Evolutionary conservation across 2,113 vertebrate species (phyloP).

Genomic region (Erythrolamprus reginae): DNA sequence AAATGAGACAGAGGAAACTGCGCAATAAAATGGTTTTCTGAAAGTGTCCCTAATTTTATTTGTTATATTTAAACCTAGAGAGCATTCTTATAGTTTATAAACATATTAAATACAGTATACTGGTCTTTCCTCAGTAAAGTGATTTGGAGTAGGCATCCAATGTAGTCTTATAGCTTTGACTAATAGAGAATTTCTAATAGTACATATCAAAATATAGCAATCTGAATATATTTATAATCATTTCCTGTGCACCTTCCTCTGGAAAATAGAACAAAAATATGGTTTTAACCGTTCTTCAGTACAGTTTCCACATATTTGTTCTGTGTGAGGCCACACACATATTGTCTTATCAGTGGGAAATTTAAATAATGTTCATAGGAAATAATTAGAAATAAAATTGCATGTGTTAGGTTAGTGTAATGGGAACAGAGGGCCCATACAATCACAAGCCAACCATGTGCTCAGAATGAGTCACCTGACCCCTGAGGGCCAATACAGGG

Average conservation of each 20-base stretch:
- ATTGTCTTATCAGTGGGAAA: neutral
- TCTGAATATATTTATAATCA: neutral
- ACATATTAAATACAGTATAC: neutral
- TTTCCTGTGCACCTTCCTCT: slow-evolving; percentile 13
- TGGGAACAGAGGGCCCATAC: neutral
- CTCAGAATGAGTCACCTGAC: neutral
- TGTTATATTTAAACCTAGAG: neutral
- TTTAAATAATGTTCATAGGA: neutral
- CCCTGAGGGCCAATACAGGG: neutral
- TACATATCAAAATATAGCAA: neutral
- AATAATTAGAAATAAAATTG: neutral
- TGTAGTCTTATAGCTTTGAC: neutral
- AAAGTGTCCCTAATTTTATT: neutral
- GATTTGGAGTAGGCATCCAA: neutral
- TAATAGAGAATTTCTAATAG: neutral
- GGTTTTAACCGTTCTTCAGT: neutral
- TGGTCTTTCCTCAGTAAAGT: neutral
- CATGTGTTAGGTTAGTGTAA: neutral
- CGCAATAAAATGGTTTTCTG: neutral
- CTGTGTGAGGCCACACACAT: neutral
- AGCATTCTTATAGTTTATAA: neutral
- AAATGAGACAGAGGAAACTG: neutral
- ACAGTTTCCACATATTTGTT: slow-evolving; percentile 1
- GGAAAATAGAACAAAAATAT: slow-evolving; percentile 21
- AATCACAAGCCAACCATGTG: neutral